These are phyloP conservation scores for Brachionus manjavacas DNA, from an alignment of 1,140 invertebrate species.

Conservation along the genomic window DNA sequence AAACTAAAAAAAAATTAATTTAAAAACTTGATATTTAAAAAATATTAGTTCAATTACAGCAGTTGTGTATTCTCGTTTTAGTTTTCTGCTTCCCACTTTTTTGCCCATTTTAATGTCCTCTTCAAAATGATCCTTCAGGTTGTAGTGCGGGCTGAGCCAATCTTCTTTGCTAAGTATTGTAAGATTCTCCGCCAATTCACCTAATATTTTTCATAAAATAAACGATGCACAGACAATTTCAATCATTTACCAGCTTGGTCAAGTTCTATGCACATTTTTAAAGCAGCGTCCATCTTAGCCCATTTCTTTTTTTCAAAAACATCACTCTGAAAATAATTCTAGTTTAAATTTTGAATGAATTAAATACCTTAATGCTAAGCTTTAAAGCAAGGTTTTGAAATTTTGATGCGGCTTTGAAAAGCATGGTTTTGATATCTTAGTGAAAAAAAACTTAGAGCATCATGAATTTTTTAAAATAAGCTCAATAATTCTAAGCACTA, in stretches of 20 bases:
- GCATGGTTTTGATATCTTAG: not conserved
- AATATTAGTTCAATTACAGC: not conserved
- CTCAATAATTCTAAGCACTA: not conserved
- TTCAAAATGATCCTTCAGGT: not conserved
- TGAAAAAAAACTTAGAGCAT: not conserved
- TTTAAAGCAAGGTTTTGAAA: not conserved
- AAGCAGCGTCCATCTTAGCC: constrained; percentile 38
- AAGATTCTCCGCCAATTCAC: constrained; percentile 4
- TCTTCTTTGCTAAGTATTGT: constrained; percentile 16
- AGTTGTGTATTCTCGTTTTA: not conserved
- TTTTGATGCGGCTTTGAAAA: not conserved
- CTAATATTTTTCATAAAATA: not conserved
- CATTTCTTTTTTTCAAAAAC: not conserved
- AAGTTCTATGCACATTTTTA: constrained; percentile 36
- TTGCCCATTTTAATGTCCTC: not conserved
- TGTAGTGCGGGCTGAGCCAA: not conserved
- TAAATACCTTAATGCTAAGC: too few species aligned
- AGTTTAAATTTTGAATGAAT: not conserved
- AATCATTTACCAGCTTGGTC: not conserved
- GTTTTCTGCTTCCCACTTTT: not conserved
- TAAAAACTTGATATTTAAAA: not conserved
- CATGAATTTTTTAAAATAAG: not conserved
- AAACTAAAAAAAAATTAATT: not conserved
- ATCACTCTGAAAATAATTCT: not conserved
- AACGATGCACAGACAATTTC: not conserved